Evolutionary conservation across 2,888 invertebrate species (phyloP).

Genomic region (Chrysina gloriosa): DNA sequence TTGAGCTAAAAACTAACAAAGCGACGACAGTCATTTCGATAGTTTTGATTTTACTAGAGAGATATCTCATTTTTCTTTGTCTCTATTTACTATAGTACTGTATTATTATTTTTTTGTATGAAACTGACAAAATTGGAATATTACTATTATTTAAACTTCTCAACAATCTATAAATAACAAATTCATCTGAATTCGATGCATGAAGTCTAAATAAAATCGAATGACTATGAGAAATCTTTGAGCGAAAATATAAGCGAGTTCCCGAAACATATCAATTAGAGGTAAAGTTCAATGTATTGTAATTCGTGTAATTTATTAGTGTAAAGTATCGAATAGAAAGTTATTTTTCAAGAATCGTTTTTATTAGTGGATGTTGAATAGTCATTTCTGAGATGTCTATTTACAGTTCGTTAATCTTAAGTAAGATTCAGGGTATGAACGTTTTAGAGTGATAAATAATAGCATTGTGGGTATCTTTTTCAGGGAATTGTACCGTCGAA

Average conservation of each 20-base stretch:
- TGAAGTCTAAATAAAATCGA: neutral
- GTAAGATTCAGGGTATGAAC: conserved; percentile 29
- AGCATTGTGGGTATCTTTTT: conserved; percentile 37
- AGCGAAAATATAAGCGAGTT: neutral
- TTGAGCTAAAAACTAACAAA: too few relatives aligned
- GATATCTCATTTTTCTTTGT: too few relatives aligned
- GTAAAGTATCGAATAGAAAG: conserved; percentile 35
- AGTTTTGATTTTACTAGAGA: too few relatives aligned
- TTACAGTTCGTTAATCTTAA: conserved; percentile 35
- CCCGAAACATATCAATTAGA: conserved; percentile 31
- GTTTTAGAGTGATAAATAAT: conserved; percentile 36
- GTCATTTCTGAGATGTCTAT: conserved; percentile 34
- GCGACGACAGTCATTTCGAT: too few relatives aligned
- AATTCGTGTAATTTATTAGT: conserved; percentile 35
- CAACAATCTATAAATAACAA: too few relatives aligned
- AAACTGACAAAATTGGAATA: too few relatives aligned
- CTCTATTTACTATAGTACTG: too few relatives aligned
- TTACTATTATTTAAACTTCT: too few relatives aligned
- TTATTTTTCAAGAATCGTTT: conserved; percentile 35
- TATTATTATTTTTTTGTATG: too few relatives aligned
- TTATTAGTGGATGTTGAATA: conserved; percentile 31
- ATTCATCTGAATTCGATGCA: too few relatives aligned
- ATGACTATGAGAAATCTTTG: neutral
- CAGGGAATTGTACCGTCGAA: conserved; percentile 34
- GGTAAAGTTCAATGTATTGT: conserved; percentile 34